Evolutionary conservation across 2,797 vertebrate genomes (phyloP).

Genomic region (Anableps anableps): DNA sequence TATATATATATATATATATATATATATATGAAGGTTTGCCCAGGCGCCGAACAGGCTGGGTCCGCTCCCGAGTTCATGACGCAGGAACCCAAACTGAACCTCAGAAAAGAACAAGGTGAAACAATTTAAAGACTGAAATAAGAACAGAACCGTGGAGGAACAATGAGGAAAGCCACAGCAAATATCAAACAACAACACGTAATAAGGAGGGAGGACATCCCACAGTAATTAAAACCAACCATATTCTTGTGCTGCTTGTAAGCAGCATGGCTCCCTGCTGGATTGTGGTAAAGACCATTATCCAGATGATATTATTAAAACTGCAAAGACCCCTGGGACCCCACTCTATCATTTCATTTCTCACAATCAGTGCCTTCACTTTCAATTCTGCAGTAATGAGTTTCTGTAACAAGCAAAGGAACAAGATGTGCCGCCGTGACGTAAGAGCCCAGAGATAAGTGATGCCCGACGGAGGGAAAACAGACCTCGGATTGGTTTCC

Average conservation of each 20-base stretch:
- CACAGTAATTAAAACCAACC: conserved; percentile 37
- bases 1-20: too few species aligned
- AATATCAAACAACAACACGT: background rate
- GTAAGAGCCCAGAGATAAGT: conserved; percentile 53
- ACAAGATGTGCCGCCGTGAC: conserved; percentile 73
- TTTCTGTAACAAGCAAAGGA: conserved; percentile 82
- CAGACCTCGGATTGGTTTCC: background rate
- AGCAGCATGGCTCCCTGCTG: conserved; percentile 43
- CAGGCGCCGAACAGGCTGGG: too few species aligned
- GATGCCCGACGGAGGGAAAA: conserved; percentile 19
- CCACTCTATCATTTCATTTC: conserved; percentile 47
- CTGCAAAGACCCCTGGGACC: conserved; percentile 62
- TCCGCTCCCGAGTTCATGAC: too few species aligned
- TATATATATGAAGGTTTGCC: too few species aligned
- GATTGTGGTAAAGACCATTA: conserved; percentile 36
- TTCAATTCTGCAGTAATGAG: conserved; percentile 85
- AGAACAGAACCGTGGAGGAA: background rate
- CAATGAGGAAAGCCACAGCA: background rate
- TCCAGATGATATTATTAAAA: conserved; percentile 58
- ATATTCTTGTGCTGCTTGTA: conserved; percentile 29
- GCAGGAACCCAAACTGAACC: background rate
- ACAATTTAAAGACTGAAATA: background rate
- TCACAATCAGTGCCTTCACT: conserved; percentile 76
- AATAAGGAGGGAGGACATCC: conserved; percentile 27
- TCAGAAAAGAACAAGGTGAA: background rate